Evolutionary conservation across 2,113 vertebrate genomes (phyloP), one percentile per base, ranked within the genome.

Genomic region (Prunella himalayana): DNA sequence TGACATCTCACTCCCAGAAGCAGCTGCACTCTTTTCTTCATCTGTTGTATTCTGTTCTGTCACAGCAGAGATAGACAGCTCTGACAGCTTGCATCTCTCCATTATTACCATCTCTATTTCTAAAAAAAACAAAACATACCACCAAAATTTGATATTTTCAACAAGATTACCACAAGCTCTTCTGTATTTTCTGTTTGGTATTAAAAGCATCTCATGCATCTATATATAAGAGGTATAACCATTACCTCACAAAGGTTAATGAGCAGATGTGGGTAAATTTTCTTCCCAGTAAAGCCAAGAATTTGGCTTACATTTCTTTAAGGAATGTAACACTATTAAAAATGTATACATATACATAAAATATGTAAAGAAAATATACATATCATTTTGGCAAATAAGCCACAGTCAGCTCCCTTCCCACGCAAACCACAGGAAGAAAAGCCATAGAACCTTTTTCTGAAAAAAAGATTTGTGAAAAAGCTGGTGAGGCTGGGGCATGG

Each of bases 41-140:
- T 99, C 99, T 0, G 99, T 99, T 88, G 99, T 99, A 94, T 99
- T 99, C 94, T 99, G 99, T 88, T 99, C 99, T 4, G 98, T 99
- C 93, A 99, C 95, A 6, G 98, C 83, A 11, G 98, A 96, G 45
- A 94, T 42, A n/a, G 97, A 95, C 57, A 98, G 81, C 70, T 98
- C 98, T 1, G 98, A 97, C 45, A 98, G 95, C 72, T 98, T 99
- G 90, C 98, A 99, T 66, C 98, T 99, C 94, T 99, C 99, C 99
- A 99, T 99, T 92, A 99, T 99, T 85, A 99, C 99, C 99, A 99
- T 99, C 97, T 99, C 99, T 51, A 99, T 99, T 98, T 99, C 99
- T 99, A 95, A 37, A 95, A 90, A 90, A 68, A 7, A 10, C 51
- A 85, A 13, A 50, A 3, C 8, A 47, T 7, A 35, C 2, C 18